Evolutionary conservation across 2,113 vertebrate genomes (phyloP).

Genomic region (Acrocephalus arundinaceus): DNA sequence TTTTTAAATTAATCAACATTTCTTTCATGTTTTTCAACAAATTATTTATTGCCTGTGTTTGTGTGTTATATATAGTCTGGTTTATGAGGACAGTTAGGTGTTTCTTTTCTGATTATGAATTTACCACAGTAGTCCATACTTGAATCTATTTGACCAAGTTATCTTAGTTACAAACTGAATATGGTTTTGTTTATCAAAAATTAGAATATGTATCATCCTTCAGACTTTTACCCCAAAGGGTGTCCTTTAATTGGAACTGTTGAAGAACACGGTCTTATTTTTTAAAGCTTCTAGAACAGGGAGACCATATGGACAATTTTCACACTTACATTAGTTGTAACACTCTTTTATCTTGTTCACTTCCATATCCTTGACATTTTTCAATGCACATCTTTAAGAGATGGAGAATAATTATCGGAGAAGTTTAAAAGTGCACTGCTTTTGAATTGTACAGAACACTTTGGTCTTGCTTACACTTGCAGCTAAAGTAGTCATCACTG

Average conservation of each 20-base stretch:
- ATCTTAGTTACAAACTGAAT: neutral
- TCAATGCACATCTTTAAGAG: neutral
- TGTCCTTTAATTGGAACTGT: conserved; percentile 1
- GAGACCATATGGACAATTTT: conserved; percentile 45
- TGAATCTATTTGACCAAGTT: neutral
- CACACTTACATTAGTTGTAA: conserved; percentile 24
- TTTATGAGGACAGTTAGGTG: neutral
- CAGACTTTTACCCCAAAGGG: neutral
- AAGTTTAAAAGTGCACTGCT: neutral
- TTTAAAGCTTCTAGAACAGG: neutral
- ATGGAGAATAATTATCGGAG: neutral
- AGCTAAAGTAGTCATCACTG: neutral
- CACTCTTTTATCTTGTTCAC: conserved; percentile 13
- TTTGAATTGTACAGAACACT: neutral
- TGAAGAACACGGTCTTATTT: neutral
- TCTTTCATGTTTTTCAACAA: neutral
- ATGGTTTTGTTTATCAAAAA: neutral
- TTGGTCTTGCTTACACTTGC: neutral
- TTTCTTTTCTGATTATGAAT: neutral
- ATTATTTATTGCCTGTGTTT: neutral
- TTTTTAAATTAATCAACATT: neutral
- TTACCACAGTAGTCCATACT: neutral
- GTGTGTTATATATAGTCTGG: neutral
- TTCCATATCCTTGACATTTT: neutral
- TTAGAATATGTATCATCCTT: neutral